Evolutionary conservation across 2,797 vertebrate genomes (phyloP), one percentile per base, ranked within the genome.

Genomic region (Odontamblyopus lacepedii): DNA sequence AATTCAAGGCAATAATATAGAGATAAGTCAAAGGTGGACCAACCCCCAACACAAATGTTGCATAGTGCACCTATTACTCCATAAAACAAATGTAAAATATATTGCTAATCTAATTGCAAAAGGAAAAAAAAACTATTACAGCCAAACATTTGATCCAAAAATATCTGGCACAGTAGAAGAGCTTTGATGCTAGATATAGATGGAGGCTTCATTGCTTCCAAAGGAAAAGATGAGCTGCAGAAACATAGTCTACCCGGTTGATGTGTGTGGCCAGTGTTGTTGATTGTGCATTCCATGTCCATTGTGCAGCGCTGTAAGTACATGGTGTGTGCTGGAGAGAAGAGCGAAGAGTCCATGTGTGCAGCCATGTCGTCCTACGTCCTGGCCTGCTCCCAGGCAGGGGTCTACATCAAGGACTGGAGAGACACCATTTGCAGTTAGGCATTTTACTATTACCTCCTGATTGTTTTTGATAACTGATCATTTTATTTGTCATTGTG

Each of bases 241-340:
- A 48, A 48, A 48, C 44, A 44, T 44, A 44, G 41, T 44, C 41
- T 12, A 44, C 41, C 15, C 1, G 4, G 13, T 48, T 1, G 4
- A 15, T 48, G 44, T 48, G 44, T 59, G 56, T 6, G 27, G 29
- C 18, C 15, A 61, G 29, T 32, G 32, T 26, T 0, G 0, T 3
- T 27, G 0, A 7, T 59, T 13, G 44, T 23, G 23, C 23, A 23
- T 23, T 23, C 23, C 23, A 23, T 23, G 23, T 23, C 23, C 12
- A 41, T 15, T 69, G 41, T 4, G 35, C 76, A 95, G 93, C 94
- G 87, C 76, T 94, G 91, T 38, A 76, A 91, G 79, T 92, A 92
- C 51, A 93, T 95, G 83, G 94, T 86, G 6, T 95, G 94, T 60
- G 94, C 92, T 44, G 93, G 93, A 75, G 89, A 93, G 70, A 93